Evolutionary conservation across 2,888 invertebrate genomes (phyloP).

Genomic region (Hyles lineata): DNA sequence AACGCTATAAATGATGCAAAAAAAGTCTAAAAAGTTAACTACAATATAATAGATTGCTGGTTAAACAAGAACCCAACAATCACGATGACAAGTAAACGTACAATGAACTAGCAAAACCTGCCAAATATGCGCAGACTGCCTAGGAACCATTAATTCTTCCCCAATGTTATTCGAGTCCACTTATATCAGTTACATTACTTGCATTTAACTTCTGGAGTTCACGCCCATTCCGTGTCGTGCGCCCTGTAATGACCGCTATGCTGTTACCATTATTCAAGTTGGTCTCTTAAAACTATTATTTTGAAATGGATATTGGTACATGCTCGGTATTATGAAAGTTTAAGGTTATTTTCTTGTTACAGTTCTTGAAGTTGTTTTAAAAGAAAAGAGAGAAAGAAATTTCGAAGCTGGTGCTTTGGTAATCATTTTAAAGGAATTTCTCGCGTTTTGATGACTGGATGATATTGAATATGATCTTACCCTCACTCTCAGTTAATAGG

Average conservation of each 20-base stretch:
- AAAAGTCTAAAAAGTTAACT: neutral
- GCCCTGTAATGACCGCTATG: slow-evolving; percentile 58
- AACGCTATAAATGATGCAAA: too few species aligned
- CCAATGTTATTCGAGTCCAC: slow-evolving; percentile 50
- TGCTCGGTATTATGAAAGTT: neutral
- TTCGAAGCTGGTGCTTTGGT: too few species aligned
- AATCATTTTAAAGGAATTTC: too few species aligned
- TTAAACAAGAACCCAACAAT: neutral
- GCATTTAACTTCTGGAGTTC: slow-evolving; percentile 57
- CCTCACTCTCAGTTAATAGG: too few species aligned
- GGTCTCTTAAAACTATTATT: slow-evolving; percentile 10
- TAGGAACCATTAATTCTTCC: slow-evolving; percentile 39
- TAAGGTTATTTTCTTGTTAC: neutral
- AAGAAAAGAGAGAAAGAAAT: neutral
- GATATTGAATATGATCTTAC: too few species aligned
- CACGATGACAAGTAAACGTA: neutral
- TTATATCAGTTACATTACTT: slow-evolving; percentile 59
- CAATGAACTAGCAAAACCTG: neutral
- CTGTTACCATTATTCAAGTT: slow-evolving; percentile 31
- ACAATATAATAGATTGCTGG: neutral
- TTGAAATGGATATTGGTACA: slow-evolving; percentile 6
- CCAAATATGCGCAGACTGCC: slow-evolving; percentile 22
- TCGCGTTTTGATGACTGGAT: too few species aligned
- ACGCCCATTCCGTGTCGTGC: slow-evolving; percentile 70
- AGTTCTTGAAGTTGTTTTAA: neutral